A percentile compares a stretch with the other conserved stretches of the same genome.
Evolutionary conservation across 2,797 vertebrate species (phyloP).

Genomic region (Aldrovandia affinis): DNA sequence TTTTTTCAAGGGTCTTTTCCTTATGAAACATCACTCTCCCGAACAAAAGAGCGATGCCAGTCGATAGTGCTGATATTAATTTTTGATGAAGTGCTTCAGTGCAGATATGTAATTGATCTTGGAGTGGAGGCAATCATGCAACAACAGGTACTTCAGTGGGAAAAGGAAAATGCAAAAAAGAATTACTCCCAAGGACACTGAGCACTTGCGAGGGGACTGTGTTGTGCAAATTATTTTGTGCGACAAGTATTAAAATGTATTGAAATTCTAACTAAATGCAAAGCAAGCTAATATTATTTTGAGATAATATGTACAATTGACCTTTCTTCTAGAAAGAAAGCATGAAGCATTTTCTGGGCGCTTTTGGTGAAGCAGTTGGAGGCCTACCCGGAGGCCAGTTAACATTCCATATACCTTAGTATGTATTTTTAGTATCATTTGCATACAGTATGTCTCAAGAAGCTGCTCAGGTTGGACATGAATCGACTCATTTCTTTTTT

Average conservation of each 20-base stretch:
- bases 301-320: not conserved
- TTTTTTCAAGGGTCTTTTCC: not conserved
- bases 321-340: not conserved
- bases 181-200: not conserved
- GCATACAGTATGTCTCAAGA: not conserved
- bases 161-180: not conserved
- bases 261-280: not conserved
- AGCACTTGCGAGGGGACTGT: not conserved
- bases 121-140: constrained; percentile 11
- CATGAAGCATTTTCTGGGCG: not conserved
- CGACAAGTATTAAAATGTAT: not conserved
- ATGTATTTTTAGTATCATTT: constrained; percentile 13
- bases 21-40: not conserved
- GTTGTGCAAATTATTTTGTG: not conserved
- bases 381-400: not conserved
- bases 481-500: not conserved
- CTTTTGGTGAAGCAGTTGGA: not conserved
- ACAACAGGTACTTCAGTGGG: not conserved
- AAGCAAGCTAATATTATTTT: not conserved
- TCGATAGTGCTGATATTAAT: not conserved
- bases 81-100: constrained; percentile 4
- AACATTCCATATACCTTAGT: not conserved
- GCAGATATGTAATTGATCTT: constrained; percentile 13
- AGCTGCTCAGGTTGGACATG: constrained; percentile 23
- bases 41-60: not conserved